Evolutionary conservation across 2,888 invertebrate genomes (phyloP).

Genomic region (Melieria picta): DNA sequence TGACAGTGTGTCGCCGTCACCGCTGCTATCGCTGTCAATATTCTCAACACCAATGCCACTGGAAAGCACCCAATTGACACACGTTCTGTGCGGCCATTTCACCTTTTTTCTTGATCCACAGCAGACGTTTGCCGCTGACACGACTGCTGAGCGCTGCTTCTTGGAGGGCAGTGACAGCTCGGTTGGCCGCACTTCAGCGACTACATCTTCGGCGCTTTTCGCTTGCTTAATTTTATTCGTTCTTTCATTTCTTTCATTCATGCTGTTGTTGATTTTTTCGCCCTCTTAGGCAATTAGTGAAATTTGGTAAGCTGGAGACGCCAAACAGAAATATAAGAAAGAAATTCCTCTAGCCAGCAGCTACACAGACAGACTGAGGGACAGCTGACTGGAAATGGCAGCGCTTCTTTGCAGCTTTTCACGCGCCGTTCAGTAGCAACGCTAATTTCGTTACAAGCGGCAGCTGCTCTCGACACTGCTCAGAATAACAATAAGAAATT

Average conservation of each 20-base stretch:
- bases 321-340: conserved; percentile 4
- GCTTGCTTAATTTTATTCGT: conserved; percentile 6
- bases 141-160: too few relatives aligned
- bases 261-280: conserved; percentile 10
- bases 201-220: neutral
- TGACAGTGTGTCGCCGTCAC: neutral
- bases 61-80: too few relatives aligned
- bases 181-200: too few relatives aligned
- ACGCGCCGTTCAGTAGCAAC: conserved; percentile 31
- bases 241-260: conserved; percentile 7
- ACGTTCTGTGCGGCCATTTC: too few relatives aligned
- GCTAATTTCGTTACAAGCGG: conserved; percentile 38
- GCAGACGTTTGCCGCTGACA: too few relatives aligned
- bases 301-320: conserved; percentile 10
- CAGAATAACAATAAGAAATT: neutral
- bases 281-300: conserved; percentile 28
- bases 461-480: conserved; percentile 16
- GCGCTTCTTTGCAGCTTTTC: conserved; percentile 20
- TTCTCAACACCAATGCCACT: too few relatives aligned
- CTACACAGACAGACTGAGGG: neutral
- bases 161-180: too few relatives aligned
- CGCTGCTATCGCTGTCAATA: too few relatives aligned
- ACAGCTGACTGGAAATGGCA: conserved; percentile 12
- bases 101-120: too few relatives aligned
- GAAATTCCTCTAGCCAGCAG: neutral